These are phyloP conservation scores for Axis porcinus DNA, from an alignment of 2,113 vertebrate species.

Conservation along the genomic window DNA sequence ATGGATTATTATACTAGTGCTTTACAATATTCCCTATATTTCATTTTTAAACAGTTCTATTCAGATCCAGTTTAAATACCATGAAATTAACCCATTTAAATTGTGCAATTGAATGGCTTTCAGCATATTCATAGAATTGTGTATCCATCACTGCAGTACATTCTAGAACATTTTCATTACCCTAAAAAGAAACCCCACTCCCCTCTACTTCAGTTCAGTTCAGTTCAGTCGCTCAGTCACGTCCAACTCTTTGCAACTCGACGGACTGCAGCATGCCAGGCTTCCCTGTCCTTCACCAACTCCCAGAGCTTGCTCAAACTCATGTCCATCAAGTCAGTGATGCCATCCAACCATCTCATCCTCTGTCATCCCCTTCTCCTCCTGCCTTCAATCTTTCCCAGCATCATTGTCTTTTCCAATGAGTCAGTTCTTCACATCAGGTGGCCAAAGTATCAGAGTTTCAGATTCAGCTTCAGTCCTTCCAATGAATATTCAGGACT, in stretches of 20 bases:
- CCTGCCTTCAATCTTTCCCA: neutral
- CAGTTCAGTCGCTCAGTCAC: neutral
- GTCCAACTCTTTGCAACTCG: neutral
- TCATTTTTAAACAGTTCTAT: neutral
- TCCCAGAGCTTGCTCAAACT: neutral
- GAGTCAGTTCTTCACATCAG: neutral
- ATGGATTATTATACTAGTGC: neutral
- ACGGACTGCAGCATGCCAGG: rapidly evolving
- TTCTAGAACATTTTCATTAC: neutral
- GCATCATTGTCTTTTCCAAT: neutral
- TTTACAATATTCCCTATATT: neutral
- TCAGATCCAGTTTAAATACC: neutral
- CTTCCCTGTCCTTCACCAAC: neutral
- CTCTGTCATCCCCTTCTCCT: neutral
- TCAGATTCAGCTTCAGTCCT: neutral
- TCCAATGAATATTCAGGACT: neutral
- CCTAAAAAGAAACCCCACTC: neutral
- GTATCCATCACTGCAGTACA: neutral
- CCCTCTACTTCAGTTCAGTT: neutral
- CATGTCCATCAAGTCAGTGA: neutral
- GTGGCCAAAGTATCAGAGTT: neutral
- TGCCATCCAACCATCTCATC: neutral
- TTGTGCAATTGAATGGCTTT: neutral
- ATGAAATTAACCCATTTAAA: neutral
- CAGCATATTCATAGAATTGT: neutral